Base-by-base conservation (phyloP, 2,888 invertebrate genomes). In the Gortyna flavago region DNA sequence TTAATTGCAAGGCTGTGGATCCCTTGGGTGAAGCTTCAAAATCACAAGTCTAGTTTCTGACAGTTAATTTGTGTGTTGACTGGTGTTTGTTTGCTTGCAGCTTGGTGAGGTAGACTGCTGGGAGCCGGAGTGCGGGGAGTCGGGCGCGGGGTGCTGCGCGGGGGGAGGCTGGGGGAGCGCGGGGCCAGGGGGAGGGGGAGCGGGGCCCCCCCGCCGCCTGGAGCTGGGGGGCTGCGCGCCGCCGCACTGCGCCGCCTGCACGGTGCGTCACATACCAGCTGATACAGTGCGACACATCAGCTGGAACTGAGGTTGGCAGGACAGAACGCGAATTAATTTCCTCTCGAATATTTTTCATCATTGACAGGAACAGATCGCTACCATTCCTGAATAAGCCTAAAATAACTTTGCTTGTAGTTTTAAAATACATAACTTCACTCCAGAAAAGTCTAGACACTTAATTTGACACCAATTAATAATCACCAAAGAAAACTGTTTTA, bases 101-200 rank as follows among this genome's bases (percentile, higher is more conserved):
- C 97, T 98, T 91, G 99, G 99, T 72, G 98, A 99, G 96, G 97
- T 98, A 89, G 99, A 99, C 97, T 99, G 99, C 93, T 98, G 98
- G 98, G 98, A 98, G 91, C 97, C 98, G 94, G 98, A 98, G 93
- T 99, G 99, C 94, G 98, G 98, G 97, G 96, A 98, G 98, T 95
- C 76, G 98, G 94, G 94, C 79, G 94, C 91, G 75, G 94, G 98
- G 97, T 97, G 97, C 97, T 93, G 98, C 98, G 77, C 87, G 82
- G 85, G 79, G 71, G 72, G 97, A 97, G 98, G 94, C 97, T 98
- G 75, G 76, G 81, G 72, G 68, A 94, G 98, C 97, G 69, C 41
- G 76, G 86, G 64, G 6, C 16, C 8, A 6, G 29, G 35, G 44
- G 41, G 2, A 0, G 84, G 72, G 74, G 93, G 97, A 11, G 75